Base-by-base conservation (phyloP, 2,113 vertebrate species). In the Probosciger aterrimus region DNA sequence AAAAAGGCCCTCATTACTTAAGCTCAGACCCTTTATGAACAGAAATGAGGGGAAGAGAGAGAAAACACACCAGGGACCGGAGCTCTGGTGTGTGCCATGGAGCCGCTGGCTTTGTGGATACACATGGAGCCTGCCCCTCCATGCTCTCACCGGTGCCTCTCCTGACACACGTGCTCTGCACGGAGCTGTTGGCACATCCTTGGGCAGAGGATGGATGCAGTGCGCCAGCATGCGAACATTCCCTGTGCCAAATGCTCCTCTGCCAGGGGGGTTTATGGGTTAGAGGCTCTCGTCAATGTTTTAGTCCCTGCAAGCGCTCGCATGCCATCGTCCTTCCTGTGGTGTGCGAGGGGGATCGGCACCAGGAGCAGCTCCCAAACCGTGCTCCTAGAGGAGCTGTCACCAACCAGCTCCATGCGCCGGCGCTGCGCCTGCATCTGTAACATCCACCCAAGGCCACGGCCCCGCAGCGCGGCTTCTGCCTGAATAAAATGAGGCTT, bases 1-100 rank as follows among this genome's bases (percentile, higher is more conserved):
- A 64, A 79, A 84, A 79, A 91, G 77, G 79, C 59, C n/a, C 95
- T 97, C 97, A 96, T 97, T 97, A 97, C 94, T 96, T 95, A 96
- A 97, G 96, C 87, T 35, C 89, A 92, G 90, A 95, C 91, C 91
- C 95, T 95, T 95, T 94, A 90, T 92, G 96, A 97, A 73, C 93
- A 92, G 87, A 94, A 92, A 97, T 71, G 84, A 95, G 62, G 62
- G 84, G 79, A 95, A 95, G 65, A 71, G 69, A 93, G 76, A 35
- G 63, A 92, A 90, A 94, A 69, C 75, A 83, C 84, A 23, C 46
- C 24, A 70, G 89, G 76, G 82, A 71, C 28, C 2, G 39, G 60
- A 63, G 79, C 10, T 33, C 82, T 11, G 60, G 86, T 49, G 47
- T 24, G 82, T 39, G 85, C 75, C 25, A 24, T 20, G 2, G 6